Conservation (phyloP, 2,797 vertebrate species). For the Diceros bicornis region DNA sequence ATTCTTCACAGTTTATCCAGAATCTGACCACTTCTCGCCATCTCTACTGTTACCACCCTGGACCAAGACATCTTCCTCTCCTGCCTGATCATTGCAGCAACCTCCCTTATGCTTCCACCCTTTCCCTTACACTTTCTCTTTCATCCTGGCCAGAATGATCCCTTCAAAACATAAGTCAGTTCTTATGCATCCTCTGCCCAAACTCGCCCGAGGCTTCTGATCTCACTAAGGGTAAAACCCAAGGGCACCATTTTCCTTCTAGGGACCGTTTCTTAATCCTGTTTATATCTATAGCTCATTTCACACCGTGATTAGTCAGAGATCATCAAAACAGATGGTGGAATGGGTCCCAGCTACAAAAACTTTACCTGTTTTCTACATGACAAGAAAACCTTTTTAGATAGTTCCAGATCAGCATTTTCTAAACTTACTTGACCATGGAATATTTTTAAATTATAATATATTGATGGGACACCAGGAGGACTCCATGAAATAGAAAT, state of each 20-base stretch:
- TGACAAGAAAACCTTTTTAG: conserved; percentile 67
- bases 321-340: conserved; percentile 8
- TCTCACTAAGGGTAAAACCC: neutral
- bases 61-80: fast-evolving
- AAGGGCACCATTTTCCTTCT: neutral
- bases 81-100: fast-evolving
- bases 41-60: fast-evolving
- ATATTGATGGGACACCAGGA: conserved; percentile 70
- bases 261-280: neutral
- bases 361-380: neutral
- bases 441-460: conserved; percentile 74
- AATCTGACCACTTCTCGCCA: fast-evolving
- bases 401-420: conserved; percentile 76
- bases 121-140: too few relatives aligned
- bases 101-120: fast-evolving
- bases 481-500: conserved; percentile 72
- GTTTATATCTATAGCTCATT: neutral
- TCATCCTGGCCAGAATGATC: fast-evolving
- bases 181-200: neutral
- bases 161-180: neutral
- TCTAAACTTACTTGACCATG: conserved; percentile 58
- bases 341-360: conserved; percentile 34
- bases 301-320: neutral
- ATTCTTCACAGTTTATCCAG: fast-evolving
- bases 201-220: neutral